These are phyloP conservation scores for Lacanobia wlatinum DNA, from an alignment of 2,888 invertebrate genomes.

Conservation along the genomic window DNA sequence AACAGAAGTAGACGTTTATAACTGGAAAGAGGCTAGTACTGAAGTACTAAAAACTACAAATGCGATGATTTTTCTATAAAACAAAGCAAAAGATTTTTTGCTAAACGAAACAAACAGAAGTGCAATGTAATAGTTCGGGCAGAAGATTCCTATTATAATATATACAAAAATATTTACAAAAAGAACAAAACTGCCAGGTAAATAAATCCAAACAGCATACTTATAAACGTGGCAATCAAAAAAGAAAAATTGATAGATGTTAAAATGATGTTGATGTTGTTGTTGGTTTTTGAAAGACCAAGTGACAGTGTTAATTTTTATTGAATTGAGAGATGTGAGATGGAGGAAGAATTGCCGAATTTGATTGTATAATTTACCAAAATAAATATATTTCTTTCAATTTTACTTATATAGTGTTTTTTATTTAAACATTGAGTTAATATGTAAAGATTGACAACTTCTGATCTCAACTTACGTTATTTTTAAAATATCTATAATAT, in stretches of 20 bases:
- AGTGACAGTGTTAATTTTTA: neutral
- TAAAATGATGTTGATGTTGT: too few species aligned
- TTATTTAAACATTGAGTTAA: too few species aligned
- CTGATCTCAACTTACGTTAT: too few species aligned
- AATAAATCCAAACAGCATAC: constrained; percentile 4
- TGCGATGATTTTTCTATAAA: neutral
- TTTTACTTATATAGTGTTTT: neutral
- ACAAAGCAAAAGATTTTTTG: neutral
- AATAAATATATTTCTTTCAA: neutral
- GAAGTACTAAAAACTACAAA: constrained; percentile 2
- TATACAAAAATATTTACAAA: constrained; percentile 9
- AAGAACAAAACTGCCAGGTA: constrained; percentile 2
- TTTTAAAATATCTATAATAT: too few species aligned
- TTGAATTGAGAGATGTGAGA: too few species aligned
- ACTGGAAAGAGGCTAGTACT: constrained; percentile 2
- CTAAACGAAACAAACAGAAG: constrained; percentile 1
- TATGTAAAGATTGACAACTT: too few species aligned
- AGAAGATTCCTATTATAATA: neutral
- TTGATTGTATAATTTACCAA: neutral
- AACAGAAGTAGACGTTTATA: neutral
- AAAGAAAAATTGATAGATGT: neutral
- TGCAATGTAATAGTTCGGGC: constrained; percentile 6
- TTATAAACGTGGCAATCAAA: neutral
- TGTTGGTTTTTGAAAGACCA: constrained; percentile 7
- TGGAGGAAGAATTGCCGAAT: neutral